Evolutionary conservation across 2,888 invertebrate genomes (phyloP).

Genomic region (Saturnia japonica): DNA sequence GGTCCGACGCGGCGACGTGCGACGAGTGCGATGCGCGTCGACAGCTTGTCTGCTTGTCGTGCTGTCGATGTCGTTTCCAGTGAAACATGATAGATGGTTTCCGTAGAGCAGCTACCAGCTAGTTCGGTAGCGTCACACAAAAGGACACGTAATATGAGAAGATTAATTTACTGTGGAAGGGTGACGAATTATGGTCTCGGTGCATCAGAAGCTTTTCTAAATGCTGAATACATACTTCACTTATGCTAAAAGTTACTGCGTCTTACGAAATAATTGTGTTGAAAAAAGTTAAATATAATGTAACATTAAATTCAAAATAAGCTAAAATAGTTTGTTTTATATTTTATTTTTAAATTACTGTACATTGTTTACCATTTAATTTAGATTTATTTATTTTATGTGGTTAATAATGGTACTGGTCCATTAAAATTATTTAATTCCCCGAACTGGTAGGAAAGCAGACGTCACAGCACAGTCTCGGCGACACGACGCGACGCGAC

Average conservation of each 20-base stretch:
- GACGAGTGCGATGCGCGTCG: no score
- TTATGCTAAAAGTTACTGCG: background rate
- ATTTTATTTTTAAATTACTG: no score
- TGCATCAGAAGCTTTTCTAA: background rate
- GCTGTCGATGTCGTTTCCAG: constrained; percentile 12
- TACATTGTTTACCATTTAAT: no score
- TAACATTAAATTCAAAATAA: no score
- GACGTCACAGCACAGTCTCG: no score
- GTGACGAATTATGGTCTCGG: constrained; percentile 51
- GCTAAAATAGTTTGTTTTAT: no score
- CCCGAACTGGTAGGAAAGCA: background rate
- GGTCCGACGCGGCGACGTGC: no score
- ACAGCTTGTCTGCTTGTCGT: background rate
- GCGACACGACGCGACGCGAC: background rate
- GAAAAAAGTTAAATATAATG: no score
- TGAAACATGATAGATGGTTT: constrained; percentile 13
- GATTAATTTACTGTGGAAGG: constrained; percentile 62
- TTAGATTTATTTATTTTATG: background rate
- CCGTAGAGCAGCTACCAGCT: constrained; percentile 7
- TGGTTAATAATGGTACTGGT: background rate
- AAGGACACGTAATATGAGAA: constrained; percentile 56
- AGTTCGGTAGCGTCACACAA: constrained; percentile 44
- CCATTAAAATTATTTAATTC: background rate
- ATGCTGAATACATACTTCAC: background rate
- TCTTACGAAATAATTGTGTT: background rate